phyloP scores from a whole-genome alignment of 1,140 invertebrate genomes.

The Plectrocnemia conspersa region DNA sequence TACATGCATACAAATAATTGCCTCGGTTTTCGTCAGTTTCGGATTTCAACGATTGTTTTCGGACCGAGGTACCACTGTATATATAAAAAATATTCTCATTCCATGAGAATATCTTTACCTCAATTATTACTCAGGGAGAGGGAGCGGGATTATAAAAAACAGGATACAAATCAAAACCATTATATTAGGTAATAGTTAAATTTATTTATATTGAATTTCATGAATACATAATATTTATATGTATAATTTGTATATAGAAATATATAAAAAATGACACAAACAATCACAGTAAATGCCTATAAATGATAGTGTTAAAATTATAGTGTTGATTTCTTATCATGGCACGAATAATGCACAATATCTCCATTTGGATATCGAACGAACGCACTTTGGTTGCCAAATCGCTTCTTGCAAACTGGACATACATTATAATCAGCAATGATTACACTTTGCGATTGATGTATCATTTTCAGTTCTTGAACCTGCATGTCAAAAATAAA shows the following conservation, averaged over 20 bases:
- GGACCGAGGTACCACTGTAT: no score
- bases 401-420: constrained; percentile 86
- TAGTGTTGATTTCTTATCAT: constrained; percentile 25
- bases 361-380: constrained; percentile 87
- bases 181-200: not conserved
- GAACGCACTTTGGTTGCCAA: constrained; percentile 88
- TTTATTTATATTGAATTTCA: not conserved
- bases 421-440: constrained; percentile 86
- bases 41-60: no score
- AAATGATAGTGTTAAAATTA: constrained; percentile 3
- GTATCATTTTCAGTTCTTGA: constrained; percentile 70
- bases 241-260: not conserved
- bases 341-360: constrained; percentile 87
- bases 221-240: constrained; percentile 2
- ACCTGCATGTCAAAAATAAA: constrained; percentile 56
- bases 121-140: no score
- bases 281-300: constrained; percentile 14
- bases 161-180: not conserved
- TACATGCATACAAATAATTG: no score
- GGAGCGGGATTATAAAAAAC: no score
- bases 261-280: constrained; percentile 9
- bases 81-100: no score
- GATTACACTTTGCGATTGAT: constrained; percentile 74
- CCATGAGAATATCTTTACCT: no score
- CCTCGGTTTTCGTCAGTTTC: no score